Percentiles rank a stretch among this genome's conserved stretches.
Conservation (phyloP, 1,140 invertebrate species). For the Antheraea mylitta region DNA sequence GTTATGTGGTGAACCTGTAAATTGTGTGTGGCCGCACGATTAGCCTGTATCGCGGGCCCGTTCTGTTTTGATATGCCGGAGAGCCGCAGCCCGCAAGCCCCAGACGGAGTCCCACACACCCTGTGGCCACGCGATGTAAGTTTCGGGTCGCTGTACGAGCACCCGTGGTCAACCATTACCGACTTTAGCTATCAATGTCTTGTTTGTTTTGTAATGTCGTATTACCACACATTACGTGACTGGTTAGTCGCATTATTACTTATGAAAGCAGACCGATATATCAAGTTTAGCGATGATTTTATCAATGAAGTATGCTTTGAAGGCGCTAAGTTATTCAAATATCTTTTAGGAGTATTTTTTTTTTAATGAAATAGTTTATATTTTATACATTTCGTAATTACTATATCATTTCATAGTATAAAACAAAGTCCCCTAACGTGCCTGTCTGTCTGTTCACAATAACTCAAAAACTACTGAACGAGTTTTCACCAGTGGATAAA, state of each 20-base stretch:
- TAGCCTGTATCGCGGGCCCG: constrained; percentile 45
- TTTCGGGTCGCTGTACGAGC: constrained; percentile 49
- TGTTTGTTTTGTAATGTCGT: not conserved
- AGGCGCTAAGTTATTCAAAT: too few species aligned
- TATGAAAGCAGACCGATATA: not conserved
- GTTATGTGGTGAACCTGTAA: constrained; percentile 60
- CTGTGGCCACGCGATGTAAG: constrained; percentile 45
- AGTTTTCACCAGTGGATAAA: too few species aligned
- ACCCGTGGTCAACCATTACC: constrained; percentile 40
- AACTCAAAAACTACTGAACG: too few species aligned
- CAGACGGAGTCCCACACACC: constrained; percentile 14
- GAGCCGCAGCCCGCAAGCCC: constrained; percentile 28
- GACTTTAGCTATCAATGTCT: constrained; percentile 3
- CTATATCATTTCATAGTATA: too few species aligned
- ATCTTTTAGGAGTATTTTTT: too few species aligned
- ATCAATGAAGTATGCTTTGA: too few species aligned
- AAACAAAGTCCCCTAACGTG: too few species aligned
- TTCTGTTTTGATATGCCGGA: constrained; percentile 53
- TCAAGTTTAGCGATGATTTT: too few species aligned
- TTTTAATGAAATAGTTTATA: too few species aligned
- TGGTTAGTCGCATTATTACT: too few species aligned
- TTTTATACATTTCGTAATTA: too few species aligned
- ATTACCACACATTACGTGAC: not conserved
- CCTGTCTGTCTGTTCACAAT: too few species aligned
- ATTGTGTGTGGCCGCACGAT: constrained; percentile 58